phyloP scores from a whole-genome alignment of 2,797 vertebrate species.

The Catharus ustulatus region DNA sequence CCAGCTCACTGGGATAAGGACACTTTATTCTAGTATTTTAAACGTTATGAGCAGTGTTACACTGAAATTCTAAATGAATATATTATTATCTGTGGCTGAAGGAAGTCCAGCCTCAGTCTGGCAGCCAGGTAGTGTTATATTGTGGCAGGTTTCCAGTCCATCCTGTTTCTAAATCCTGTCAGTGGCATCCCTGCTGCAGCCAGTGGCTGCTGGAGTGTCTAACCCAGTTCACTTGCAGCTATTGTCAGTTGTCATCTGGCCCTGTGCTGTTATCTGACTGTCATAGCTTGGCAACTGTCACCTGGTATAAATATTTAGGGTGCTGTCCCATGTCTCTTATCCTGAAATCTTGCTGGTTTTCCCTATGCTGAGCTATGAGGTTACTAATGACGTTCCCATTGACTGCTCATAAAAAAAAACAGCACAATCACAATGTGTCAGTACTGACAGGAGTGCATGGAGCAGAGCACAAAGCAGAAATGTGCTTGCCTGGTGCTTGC shows the following conservation, averaged over 20 bases:
- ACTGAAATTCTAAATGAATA: background rate
- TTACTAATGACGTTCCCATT: background rate
- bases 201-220: background rate
- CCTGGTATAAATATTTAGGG: background rate
- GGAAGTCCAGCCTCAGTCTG: background rate
- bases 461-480: background rate
- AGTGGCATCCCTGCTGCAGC: background rate
- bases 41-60: background rate
- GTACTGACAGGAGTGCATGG: background rate
- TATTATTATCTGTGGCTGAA: background rate
- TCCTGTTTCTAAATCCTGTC: background rate
- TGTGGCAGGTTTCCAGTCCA: background rate
- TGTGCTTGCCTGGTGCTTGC: rapidly evolving
- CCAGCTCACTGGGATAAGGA: background rate
- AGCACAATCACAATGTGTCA: rapidly evolving
- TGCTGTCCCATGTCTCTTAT: background rate
- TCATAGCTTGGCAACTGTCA: background rate
- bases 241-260: background rate
- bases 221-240: background rate
- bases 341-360: background rate
- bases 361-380: background rate
- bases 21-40: background rate
- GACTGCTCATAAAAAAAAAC: background rate
- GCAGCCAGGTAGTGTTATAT: background rate
- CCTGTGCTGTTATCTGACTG: background rate